Base-by-base conservation (phyloP, 2,797 vertebrate species). In the Notolabrus celidotus region DNA sequence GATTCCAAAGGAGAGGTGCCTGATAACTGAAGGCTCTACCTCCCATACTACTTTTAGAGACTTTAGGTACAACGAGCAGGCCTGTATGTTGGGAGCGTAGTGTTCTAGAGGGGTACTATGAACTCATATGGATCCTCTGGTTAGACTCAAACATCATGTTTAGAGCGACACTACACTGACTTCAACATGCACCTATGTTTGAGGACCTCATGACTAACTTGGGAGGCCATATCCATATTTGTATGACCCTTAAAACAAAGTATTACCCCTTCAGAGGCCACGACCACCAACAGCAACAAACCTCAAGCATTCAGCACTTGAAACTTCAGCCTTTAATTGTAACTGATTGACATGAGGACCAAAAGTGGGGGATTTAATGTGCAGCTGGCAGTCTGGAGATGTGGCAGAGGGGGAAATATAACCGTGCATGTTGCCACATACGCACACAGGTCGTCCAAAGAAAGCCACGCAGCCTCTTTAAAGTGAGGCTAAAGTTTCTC, bases 401-500 rank as follows among this genome's bases (percentile, higher is more conserved):
- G 20, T 71, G 57, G 31, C 38, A 31, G 45, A 51, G 31, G 56
- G 47, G 58, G 46, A 47, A 57, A 74, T 82, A 47, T 31, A 63
- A 68, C 43, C 63, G 25, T 54, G 57, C 19, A 42, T 6, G 22
- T 53, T 64, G 71, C 75, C 80, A 89, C 83, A 80, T 75, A 73
- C 60, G 72, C 73, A 61, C 56, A 67, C 64, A 52, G 42, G 47
- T 39, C 53, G 38, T 83, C 65, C 62, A 79, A 66, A 60, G 42
- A 36, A 70, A 87, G 36, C 62, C 23, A 16, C 34, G 36, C 49
- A 47, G 46, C 33, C 77, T 53, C 67, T 80, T 80, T 79, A 43
- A 85, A 74, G 49, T 59, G 41, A 68, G 64, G 70, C 74, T 83
- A 52, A 47, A 34, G 76, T 86, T 88, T 86, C 85, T 76, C 27